Conservation (phyloP, 2,888 invertebrate genomes). For the Therioaphis trifolii region DNA sequence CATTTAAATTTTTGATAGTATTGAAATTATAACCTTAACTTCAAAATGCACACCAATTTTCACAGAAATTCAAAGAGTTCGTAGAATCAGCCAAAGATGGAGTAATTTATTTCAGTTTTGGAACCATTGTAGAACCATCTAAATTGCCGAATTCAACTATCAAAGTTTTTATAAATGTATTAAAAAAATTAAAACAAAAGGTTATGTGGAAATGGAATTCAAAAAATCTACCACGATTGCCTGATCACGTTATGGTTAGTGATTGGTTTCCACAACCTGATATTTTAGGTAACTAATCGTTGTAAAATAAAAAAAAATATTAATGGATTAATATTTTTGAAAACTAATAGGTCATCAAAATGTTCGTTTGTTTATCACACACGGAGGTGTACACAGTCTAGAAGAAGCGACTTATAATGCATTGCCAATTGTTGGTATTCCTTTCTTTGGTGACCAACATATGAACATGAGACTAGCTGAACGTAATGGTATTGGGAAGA, state of each 20-base stretch:
- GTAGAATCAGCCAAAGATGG: constrained; percentile 52
- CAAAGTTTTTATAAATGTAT: constrained; percentile 57
- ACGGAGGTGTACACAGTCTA: constrained; percentile 63
- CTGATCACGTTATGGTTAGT: constrained; percentile 56
- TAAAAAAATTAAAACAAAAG: constrained; percentile 53
- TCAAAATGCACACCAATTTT: not conserved
- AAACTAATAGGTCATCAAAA: constrained; percentile 60
- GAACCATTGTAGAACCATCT: constrained; percentile 58
- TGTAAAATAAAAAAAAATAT: not conserved
- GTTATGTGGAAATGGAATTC: constrained; percentile 64
- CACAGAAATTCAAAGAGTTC: constrained; percentile 48
- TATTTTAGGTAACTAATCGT: constrained; percentile 55
- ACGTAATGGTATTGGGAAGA: constrained; percentile 51
- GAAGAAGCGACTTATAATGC: constrained; percentile 61
- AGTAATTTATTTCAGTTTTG: constrained; percentile 62
- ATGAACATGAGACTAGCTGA: constrained; percentile 57
- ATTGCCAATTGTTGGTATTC: constrained; percentile 62
- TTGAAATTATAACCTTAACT: too few relatives aligned
- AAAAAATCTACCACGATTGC: constrained; percentile 41
- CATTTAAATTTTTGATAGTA: too few relatives aligned
- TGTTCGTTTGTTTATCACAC: constrained; percentile 63
- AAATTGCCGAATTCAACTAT: constrained; percentile 28
- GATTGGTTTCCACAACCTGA: constrained; percentile 63
- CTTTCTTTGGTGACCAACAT: constrained; percentile 63
- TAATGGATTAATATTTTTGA: too few relatives aligned